Evolutionary conservation across 2,797 vertebrate genomes (phyloP).

Genomic region (Sternotherus odoratus): DNA sequence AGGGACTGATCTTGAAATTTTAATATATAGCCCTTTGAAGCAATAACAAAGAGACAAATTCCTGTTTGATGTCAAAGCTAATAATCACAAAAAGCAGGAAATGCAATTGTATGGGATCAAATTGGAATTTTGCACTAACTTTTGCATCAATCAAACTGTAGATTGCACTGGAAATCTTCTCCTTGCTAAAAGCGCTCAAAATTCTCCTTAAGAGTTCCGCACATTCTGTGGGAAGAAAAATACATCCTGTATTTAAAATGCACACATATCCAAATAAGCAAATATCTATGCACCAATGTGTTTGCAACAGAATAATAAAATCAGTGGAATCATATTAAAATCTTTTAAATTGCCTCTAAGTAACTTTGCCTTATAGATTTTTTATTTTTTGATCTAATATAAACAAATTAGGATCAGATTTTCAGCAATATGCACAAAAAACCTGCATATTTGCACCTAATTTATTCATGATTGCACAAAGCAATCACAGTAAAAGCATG

Average conservation of each 20-base stretch:
- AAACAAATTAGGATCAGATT: not conserved
- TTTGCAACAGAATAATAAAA: too few species aligned
- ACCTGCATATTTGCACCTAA: not conserved
- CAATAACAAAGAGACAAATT: not conserved
- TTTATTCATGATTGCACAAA: not conserved
- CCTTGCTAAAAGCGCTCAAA: constrained; percentile 50
- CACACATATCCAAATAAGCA: not conserved
- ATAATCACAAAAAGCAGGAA: not conserved
- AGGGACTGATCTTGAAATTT: not conserved
- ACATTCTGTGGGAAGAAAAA: constrained; percentile 63
- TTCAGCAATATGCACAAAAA: not conserved
- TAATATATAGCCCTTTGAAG: not conserved
- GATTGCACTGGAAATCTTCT: constrained; percentile 56
- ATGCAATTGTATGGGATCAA: not conserved
- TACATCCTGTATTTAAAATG: not conserved
- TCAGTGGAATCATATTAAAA: not conserved
- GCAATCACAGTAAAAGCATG: not conserved
- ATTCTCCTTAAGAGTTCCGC: constrained; percentile 42
- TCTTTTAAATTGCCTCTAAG: not conserved
- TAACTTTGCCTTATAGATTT: not conserved
- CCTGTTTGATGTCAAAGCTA: not conserved
- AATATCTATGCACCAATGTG: not conserved
- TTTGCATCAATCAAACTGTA: constrained; percentile 69
- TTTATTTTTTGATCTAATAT: not conserved
- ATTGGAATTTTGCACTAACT: constrained; percentile 49